A percentile compares a stretch with the other conserved stretches of the same genome.
These are phyloP conservation scores for Tapirus terrestris DNA, from an alignment of 2,113 vertebrate species.

Conservation along the genomic window DNA sequence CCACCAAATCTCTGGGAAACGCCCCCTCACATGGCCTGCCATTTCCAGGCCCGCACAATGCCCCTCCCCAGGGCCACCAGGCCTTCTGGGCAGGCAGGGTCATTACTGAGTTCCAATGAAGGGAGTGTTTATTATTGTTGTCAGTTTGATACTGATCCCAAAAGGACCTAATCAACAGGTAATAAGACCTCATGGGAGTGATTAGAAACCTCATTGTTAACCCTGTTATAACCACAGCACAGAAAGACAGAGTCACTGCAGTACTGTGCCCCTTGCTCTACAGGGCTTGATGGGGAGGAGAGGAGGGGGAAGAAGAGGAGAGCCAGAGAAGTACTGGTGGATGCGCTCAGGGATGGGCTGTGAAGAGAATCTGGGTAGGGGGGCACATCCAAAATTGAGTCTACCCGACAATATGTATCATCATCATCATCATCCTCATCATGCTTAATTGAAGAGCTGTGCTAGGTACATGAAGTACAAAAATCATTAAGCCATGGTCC, in stretches of 20 bases:
- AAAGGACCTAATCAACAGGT: constrained; percentile 95
- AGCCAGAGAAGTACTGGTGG: not conserved
- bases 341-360: not conserved
- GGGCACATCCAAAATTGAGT: not conserved
- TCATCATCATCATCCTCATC: not conserved
- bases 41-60: not conserved
- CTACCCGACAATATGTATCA: not conserved
- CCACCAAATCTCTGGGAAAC: not conserved
- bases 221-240: constrained; percentile 87
- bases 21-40: not conserved
- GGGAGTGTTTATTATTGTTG: constrained; percentile 92
- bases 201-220: constrained; percentile 94
- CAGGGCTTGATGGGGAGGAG: no score
- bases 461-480: not conserved
- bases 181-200: constrained; percentile 94
- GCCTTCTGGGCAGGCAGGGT: constrained; percentile 68
- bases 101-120: constrained; percentile 81
- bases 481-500: not conserved
- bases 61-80: constrained; percentile 35
- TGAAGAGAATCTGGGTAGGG: not conserved
- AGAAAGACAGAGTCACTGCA: not conserved
- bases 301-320: rapidly evolving
- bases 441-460: not conserved
- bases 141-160: constrained; percentile 92
- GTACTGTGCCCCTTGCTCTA: not conserved